Evolutionary conservation across 2,797 vertebrate genomes (phyloP).

Genomic region (Luscinia megarhynchos): DNA sequence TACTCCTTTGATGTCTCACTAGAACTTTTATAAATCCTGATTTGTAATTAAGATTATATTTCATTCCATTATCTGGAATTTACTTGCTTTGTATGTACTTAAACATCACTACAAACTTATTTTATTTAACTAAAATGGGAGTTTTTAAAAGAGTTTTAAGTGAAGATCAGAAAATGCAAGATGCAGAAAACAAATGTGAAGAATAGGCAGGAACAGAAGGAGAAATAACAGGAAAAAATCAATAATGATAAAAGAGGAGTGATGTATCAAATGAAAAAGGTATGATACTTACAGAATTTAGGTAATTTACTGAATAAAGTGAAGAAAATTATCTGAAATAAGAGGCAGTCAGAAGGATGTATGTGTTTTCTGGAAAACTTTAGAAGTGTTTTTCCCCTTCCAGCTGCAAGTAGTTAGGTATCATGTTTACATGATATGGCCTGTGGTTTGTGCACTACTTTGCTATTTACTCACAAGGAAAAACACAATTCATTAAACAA

Average conservation of each 20-base stretch:
- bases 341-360: background rate
- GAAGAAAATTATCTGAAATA: background rate
- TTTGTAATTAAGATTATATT: background rate
- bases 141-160: background rate
- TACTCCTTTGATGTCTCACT: background rate
- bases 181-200: background rate
- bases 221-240: background rate
- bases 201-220: background rate
- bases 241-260: background rate
- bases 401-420: background rate
- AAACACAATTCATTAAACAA: background rate
- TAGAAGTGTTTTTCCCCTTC: background rate
- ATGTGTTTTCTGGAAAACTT: background rate
- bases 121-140: background rate
- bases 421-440: background rate
- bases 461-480: slow-evolving; percentile 29
- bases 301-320: background rate
- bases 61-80: background rate
- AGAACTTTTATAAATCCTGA: background rate
- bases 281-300: background rate
- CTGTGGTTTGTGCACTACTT: background rate
- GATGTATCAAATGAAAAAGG: background rate
- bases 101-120: background rate
- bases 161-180: background rate
- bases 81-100: background rate